Evolutionary conservation across 2,113 vertebrate species (phyloP), one percentile per base, ranked within the genome.

Genomic region (Triplophysa dalaica): DNA sequence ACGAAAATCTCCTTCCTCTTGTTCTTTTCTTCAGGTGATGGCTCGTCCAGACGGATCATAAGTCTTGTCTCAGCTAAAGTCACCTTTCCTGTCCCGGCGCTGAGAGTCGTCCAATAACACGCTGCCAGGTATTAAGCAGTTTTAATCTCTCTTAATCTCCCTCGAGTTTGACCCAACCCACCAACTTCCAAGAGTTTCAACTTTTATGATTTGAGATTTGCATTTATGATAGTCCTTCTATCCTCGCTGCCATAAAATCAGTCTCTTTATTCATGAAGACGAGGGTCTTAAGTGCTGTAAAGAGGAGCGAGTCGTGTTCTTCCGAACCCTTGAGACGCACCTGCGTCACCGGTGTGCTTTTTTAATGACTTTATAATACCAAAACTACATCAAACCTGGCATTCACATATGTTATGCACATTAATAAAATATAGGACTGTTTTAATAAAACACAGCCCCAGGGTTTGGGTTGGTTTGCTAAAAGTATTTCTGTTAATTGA

Each of bases 61-160:
- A 68, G 81, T 87, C 87, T 86, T 86, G 81, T 63, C 70, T 70
- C 61, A 73, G 66, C 88, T 85, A 91, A 92, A 88, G 90, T 92
- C 90, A 92, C 90, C 91, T 92, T 89, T 90, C 41, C 41, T 91
- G 90, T 90, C 87, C 81, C 84, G 84, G 87, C 85, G 87, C 89
- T 87, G 88, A 89, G 85, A 89, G 84, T 84, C 87, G 87, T 89
- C 89, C 84, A 85, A 85, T 82, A 85, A 88, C 82, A 87, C 80
- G 86, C 87, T 89, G 88, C 89, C 90, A 91, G 89, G 90, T 91
- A 89, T 90, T 90, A 92, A 87, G 83, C 77, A 89, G 89, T 87
- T 92, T 90, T 91, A 92, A 92, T 92, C 92, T 91, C 80, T 89
- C 87, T 89, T 91, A 91, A 93, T 91, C 90, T 91, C 88, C 89